These are phyloP conservation scores for Yoshiicerus persimilis DNA, from an alignment of 1,140 invertebrate genomes.

Conservation along the genomic window DNA sequence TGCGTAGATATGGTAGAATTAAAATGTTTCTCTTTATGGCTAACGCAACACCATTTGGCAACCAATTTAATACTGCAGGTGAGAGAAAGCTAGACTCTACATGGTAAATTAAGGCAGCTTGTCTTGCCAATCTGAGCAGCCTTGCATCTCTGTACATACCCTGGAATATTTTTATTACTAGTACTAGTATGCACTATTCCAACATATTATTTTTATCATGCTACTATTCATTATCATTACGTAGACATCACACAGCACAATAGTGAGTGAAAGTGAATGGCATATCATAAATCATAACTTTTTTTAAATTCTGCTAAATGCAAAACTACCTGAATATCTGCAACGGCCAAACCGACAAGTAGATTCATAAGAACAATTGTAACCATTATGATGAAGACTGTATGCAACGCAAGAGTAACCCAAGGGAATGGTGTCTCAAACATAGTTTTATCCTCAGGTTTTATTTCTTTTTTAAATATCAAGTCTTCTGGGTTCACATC, in stretches of 20 bases:
- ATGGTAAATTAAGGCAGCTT: background rate
- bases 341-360: slow-evolving; percentile 75
- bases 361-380: slow-evolving; percentile 81
- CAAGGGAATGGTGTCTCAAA: slow-evolving; percentile 45
- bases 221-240: too few species aligned
- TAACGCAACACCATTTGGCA: background rate
- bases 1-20: background rate
- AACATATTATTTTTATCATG: too few species aligned
- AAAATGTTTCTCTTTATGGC: background rate
- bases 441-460: too few species aligned
- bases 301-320: background rate
- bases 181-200: background rate
- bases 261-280: too few species aligned
- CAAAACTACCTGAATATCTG: slow-evolving; percentile 61
- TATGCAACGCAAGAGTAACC: slow-evolving; percentile 69
- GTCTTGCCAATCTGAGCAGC: background rate
- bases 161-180: background rate
- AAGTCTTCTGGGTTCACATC: slow-evolving; percentile 76
- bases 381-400: slow-evolving; percentile 72
- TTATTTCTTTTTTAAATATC: too few species aligned
- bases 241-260: too few species aligned
- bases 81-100: background rate
- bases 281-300: background rate
- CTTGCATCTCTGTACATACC: background rate
- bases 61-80: background rate